Evolutionary conservation across 2,888 invertebrate genomes (phyloP), one percentile per base, ranked within the genome.

Genomic region (Metalampra italica): DNA sequence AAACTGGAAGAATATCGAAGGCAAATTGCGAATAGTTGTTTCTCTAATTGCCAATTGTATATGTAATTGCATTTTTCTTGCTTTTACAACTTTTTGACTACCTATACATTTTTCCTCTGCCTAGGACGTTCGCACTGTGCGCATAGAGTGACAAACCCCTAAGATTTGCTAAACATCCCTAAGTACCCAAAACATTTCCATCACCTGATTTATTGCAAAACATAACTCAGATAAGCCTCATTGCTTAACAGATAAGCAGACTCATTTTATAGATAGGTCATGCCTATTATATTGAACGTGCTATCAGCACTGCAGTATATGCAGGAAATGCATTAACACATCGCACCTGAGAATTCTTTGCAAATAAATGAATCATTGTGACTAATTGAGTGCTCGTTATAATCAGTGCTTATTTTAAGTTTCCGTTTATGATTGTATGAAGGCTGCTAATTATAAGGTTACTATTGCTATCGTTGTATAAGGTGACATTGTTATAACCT

Each of bases 261-360:
- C 42, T 12, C 15, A 42, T 42, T 42, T 9, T 9, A 42, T 30
- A 42, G 42, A 42, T 42, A 42, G 42, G 30, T 30, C 42, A 42
- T 42, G 42, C 15, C 9, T 37, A 37, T 36, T 37, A 12, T 39
- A 15, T n/a, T 14, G 14, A 39, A 11, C 29, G 39, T 14, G 39
- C 13, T 39, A 39, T 39, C 39, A 8, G 32, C 11, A 8, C 32
- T 32, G 32, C 22, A 22, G 22, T 7, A 13, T 11, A 22, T 22
- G 13, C 40, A 15, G 40, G 40, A 40, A 44, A 44, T 44, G 32
- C 36, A 36, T n/a, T 36, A n/a, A 36, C 36, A 44, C 15, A 34
- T 12, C 44, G 14, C 32, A 36, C 36, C 36, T 36, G 36, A 36
- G 11, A 36, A 36, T 36, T 36, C 8, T 11, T 32, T 32, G n/a